Base-by-base conservation (phyloP, 2,113 vertebrate genomes). In the Lepidothrix coronata region DNA sequence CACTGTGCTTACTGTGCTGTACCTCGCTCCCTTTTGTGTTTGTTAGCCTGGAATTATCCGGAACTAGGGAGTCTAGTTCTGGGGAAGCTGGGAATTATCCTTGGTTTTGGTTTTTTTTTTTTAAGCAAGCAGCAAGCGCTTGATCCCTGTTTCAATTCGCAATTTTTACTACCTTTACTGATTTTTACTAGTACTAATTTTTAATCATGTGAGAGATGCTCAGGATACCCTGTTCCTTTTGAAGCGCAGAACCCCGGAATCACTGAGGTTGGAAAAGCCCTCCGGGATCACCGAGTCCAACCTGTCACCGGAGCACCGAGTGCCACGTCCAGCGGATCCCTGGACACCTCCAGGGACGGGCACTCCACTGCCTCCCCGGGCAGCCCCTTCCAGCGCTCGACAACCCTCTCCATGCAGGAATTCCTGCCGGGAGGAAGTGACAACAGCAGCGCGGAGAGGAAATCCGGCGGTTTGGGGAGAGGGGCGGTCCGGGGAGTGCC, bases 331-430 rank as follows among this genome's bases (percentile, higher is more conserved):
- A 2, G 66, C 2, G 12, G 5, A 2, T 9, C 31, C 51, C 1
- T 1, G 70, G 51, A 1, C 39, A 14, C 70, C 72, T 0, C 41
- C 66, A 1, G 85, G 41, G 66, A 17, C 0, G 35, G 41, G 12
- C 2, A 5, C 30, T 0, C 13, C 57, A 0, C 0, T 15, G 5
- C 6, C 33, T 5, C 3, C 28, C 15, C 0, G 31, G 54, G 11
- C 73, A 33, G 54, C 11, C 6, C 28, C 52, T 54, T 20, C 44
- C 44, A 20, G 44, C 19, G 44, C 19, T 10, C 20, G 18, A 46
- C 21, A 22, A 22, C 21, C 46, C 28, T 31, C 18, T 6, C 66
- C 59, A 3, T 0, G 7, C 0, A 2, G 43, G 14, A 5, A 19
- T 51, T 33, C 44, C 76, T 43, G 0, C 2, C 0, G 67, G 3